These are phyloP conservation scores for Eristalis tenax DNA, from an alignment of 2,888 invertebrate species.

Conservation along the genomic window DNA sequence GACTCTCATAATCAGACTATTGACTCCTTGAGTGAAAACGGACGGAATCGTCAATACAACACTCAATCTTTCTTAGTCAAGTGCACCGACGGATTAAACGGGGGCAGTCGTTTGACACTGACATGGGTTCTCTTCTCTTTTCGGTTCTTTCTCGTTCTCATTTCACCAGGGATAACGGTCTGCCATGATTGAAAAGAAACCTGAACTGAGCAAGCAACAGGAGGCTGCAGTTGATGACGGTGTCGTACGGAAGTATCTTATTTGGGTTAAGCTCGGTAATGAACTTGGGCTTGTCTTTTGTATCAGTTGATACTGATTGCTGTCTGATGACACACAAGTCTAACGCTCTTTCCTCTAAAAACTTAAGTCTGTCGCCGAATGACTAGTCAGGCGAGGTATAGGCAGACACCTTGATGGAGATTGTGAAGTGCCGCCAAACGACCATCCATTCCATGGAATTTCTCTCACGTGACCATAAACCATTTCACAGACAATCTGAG, in stretches of 20 bases:
- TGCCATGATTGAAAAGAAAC: neutral
- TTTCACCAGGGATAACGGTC: neutral
- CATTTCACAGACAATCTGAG: too few relatives aligned
- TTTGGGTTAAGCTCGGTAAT: neutral
- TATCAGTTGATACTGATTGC: too few relatives aligned
- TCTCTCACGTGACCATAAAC: too few relatives aligned
- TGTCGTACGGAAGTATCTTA: neutral
- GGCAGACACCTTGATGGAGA: too few relatives aligned
- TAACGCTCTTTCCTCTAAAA: too few relatives aligned
- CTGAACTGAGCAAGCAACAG: neutral
- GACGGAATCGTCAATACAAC: neutral
- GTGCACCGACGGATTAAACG: neutral
- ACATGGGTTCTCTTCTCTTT: neutral
- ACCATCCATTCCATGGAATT: too few relatives aligned
- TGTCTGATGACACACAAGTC: too few relatives aligned
- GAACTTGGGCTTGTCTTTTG: neutral
- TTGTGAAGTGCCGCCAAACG: too few relatives aligned
- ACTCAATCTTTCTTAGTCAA: conserved; percentile 8
- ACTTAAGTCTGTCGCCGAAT: too few relatives aligned
- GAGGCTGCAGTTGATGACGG: neutral
- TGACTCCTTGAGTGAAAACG: conserved; percentile 11
- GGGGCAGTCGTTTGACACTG: neutral
- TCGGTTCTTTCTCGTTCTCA: too few relatives aligned
- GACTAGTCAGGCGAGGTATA: too few relatives aligned
- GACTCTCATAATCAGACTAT: conserved; percentile 1